Evolutionary conservation across 1,140 invertebrate genomes (phyloP), one percentile per base, ranked within the genome.

Genomic region (Lineus longissimus): DNA sequence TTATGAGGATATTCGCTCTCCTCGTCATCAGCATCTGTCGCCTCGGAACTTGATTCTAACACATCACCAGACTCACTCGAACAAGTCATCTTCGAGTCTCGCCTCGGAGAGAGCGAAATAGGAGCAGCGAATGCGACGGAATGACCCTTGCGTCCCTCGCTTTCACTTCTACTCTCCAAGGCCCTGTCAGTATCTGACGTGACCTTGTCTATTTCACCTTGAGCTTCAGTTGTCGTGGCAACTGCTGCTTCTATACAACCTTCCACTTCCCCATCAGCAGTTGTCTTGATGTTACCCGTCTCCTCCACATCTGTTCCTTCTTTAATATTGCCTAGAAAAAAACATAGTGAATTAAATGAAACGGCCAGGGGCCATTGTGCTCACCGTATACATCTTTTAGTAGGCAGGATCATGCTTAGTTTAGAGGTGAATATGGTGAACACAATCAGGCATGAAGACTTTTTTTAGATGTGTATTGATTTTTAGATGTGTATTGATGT

Each of bases 291-390:
- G 40, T 23, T 15, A 13, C 13, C 23, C 23, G 31, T 19, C 1
- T 64, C 55, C 80, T 79, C 60, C 74, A 70, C 2, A 66, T 74
- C 43, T 77, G 75, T 63, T 76, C 79, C 13, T 67, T 64, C 22
- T 66, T 77, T 64, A 9, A 40, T 54, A 33, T 40, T 57, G 17
- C 30, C 55, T 30, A 13, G 11, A 57, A 2, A 25, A 9, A 57
- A 17, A 23, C 23, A 23, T n/a, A 25, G 55, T 2, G 11, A 30
- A 2, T 11, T 7, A 30, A 11, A 55, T 9, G 51, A n/a, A n/a
- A n/a, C n/a, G n/a, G n/a, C n/a, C n/a, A n/a, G n/a, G n/a, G n/a
- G n/a, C n/a, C n/a, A n/a, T n/a, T n/a, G n/a, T n/a, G n/a, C n/a
- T n/a, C n/a, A n/a, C n/a, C n/a, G n/a, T n/a, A n/a, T n/a, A n/a